Evolutionary conservation across 1,140 invertebrate species (phyloP), one percentile per base, ranked within the genome.

Genomic region (Papilio aristodemus): DNA sequence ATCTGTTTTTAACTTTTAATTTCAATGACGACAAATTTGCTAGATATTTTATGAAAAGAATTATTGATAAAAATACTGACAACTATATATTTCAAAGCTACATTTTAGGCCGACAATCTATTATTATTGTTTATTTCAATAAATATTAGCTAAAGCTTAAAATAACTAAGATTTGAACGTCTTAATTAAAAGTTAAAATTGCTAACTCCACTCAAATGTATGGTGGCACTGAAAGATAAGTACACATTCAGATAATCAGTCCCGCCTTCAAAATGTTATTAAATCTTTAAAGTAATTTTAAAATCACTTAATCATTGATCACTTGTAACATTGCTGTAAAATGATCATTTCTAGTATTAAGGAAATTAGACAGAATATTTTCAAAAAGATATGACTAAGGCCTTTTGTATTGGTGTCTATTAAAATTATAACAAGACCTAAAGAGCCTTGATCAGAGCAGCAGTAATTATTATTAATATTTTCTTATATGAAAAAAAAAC

Each of bases 161-260:
- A 62, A 17, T 38, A 37, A 62, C 19, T 54, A 54, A 17, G 9
- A 39, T 39, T 19, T 19, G 8, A 46, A 46, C 14, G 19, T 46
- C 17, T 2, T 50, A 19, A 50, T 22, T 50, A 2, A 19, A 54
- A 11, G 9, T 10, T 25, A 17, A 46, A 54, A 5, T 25, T 54
- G 0, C 14, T 22, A 46, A 46, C 7, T 46, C 17, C 0, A 19
- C 14, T 19, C 8, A 46, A 46, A 10, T 54, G 19, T 54, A 62
- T 70, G 68, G 68, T 41, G 50, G 63, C 63, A 70, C 68, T 70
- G 59, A 57, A 38, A 68, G 54, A 54, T 36, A 41, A 10, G 36
- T 22, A 62, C 58, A 63, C n/a, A 14, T 64, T 63, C 68, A 69
- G 32, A 68, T 17, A 25, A 36, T 63, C 25, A 17, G 17, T n/a